Evolutionary conservation across 1,140 invertebrate genomes (phyloP).

Genomic region (Lepidurus apus): DNA sequence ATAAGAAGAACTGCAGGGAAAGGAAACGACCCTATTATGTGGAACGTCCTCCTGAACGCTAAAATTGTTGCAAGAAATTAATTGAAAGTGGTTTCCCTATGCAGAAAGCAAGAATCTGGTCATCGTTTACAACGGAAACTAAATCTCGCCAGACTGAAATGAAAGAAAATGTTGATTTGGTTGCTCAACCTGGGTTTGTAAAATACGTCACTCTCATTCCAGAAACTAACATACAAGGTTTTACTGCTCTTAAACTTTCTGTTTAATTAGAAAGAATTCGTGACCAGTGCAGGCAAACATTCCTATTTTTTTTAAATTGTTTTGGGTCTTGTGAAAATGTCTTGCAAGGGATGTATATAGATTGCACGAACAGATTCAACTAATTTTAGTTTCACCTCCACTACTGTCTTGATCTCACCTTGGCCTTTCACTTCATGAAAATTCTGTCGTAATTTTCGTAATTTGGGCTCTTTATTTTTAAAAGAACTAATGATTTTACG

Average conservation of each 20-base stretch:
- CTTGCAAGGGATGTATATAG: neutral
- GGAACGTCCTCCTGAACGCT: slow-evolving; percentile 44
- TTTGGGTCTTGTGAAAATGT: neutral
- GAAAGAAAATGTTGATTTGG: neutral
- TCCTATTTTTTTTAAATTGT: neutral
- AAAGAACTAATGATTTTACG: neutral
- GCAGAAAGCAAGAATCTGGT: neutral
- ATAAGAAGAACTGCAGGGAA: slow-evolving; percentile 49
- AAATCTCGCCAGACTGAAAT: neutral
- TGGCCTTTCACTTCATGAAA: slow-evolving; percentile 1
- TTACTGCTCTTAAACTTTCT: neutral
- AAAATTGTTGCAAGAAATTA: slow-evolving; percentile 21
- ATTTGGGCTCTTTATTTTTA: neutral
- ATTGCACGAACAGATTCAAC: neutral
- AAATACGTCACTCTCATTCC: neutral
- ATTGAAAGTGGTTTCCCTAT: neutral
- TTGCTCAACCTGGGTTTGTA: slow-evolving; percentile 9
- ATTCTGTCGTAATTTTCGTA: neutral
- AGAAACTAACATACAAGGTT: neutral
- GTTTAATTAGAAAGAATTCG: neutral
- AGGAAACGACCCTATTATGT: slow-evolving; percentile 40
- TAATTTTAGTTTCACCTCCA: neutral
- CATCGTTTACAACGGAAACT: neutral
- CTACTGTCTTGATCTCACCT: slow-evolving; percentile 21
- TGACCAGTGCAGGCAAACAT: slow-evolving; percentile 15